Base-by-base conservation (phyloP, 1,140 invertebrate genomes). In the Oreohelix idahoensis region DNA sequence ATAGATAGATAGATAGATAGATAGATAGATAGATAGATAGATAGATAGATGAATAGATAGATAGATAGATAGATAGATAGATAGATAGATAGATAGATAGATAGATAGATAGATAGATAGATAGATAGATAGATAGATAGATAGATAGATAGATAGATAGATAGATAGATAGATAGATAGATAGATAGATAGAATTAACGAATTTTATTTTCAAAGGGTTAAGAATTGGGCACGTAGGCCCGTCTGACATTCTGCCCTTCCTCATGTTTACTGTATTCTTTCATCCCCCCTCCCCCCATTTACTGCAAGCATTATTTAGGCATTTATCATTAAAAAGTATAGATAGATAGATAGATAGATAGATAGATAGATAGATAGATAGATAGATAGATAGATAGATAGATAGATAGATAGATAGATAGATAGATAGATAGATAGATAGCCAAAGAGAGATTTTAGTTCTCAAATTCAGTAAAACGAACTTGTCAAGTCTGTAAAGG, bases 101-200 rank as follows among this genome's bases (percentile, higher is more conserved):
- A 69, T 69, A 69, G 63, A 69, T 69, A 69, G 63, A 69, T 69
- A 69, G 63, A 35, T 69, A 69, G 63, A 69, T 69, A 69, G 63
- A 69, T 69, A 69, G 63, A 69, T 35, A 69, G 63, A 69, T 69
- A 74, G 29, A 74, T 39, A 74, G 71, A 74, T 39, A 74, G 71
- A 74, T 39, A 74, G 71, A 74, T 39, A 74, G 71, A 74, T 39
- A 74, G 71, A 39, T 39, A 74, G 71, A 74, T 39, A 74, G 38
- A 74, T 74, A 45, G 42, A 45, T 45, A 69, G 32, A 35, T 69
- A 69, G 63, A 69, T 69, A 69, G 63, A 69, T 69, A 35, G 63
- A 29, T 69, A 69, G 63, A 45, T 45, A 45, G n/a, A n/a, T n/a
- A n/a, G n/a, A n/a, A n/a, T n/a, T n/a, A n/a, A n/a, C n/a, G n/a